These are phyloP conservation scores for Poecilia latipinna DNA, from an alignment of 2,113 vertebrate genomes.

Conservation along the genomic window DNA sequence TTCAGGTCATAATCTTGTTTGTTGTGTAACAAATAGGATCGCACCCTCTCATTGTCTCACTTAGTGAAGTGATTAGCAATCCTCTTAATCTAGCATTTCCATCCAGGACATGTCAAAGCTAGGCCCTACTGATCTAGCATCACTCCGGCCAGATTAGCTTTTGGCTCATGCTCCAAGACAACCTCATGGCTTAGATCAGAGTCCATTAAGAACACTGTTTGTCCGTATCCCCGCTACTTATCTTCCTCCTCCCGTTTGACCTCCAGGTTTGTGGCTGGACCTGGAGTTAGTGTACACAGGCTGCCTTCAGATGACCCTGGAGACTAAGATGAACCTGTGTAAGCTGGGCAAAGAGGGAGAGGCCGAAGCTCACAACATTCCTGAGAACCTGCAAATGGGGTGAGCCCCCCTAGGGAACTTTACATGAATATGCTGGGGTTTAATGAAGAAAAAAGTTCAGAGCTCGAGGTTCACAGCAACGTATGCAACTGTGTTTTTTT, in stretches of 20 bases:
- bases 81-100: constrained; percentile 40
- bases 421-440: not conserved
- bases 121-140: constrained; percentile 16
- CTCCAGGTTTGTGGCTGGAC: constrained; percentile 85
- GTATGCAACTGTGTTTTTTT: constrained; percentile 24
- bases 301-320: constrained; percentile 86
- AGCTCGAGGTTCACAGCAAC: not conserved
- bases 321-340: constrained; percentile 89
- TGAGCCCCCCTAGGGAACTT: constrained; percentile 38
- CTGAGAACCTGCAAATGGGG: constrained; percentile 72
- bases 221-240: not conserved
- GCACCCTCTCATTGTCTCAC: not conserved
- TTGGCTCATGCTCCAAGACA: constrained; percentile 6
- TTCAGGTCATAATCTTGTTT: constrained; percentile 33
- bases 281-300: constrained; percentile 86
- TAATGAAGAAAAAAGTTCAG: not conserved
- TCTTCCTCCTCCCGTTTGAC: not conserved
- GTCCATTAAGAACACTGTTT: constrained; percentile 5
- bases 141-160: not conserved
- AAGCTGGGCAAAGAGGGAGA: constrained; percentile 84
- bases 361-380: constrained; percentile 62
- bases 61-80: constrained; percentile 50
- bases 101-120: constrained; percentile 15
- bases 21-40: constrained; percentile 30
- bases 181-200: constrained; percentile 5